phyloP scores from a whole-genome alignment of 92 coral and sea anemone genomes.

The Diadumene lineata region DNA sequence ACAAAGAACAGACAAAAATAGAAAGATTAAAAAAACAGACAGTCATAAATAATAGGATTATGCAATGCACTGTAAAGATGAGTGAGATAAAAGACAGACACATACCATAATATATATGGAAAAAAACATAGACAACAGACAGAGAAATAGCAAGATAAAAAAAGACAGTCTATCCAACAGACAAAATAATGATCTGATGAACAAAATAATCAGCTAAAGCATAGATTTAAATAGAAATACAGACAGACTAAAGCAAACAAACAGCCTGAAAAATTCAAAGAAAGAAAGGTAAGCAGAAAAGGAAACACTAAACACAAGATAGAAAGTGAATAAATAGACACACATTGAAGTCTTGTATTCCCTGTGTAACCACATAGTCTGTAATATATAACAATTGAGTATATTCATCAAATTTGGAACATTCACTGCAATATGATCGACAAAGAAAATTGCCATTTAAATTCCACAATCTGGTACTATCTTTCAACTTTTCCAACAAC shows the following conservation, averaged over 20 bases:
- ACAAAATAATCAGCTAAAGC: neutral
- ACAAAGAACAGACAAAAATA: too few relatives aligned
- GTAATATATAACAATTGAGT: too few relatives aligned
- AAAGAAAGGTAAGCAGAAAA: neutral
- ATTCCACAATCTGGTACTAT: too few relatives aligned
- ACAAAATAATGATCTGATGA: neutral
- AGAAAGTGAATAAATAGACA: neutral
- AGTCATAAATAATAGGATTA: too few relatives aligned
- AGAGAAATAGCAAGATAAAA: conserved; percentile 68
- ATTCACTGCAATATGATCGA: neutral
- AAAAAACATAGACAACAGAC: conserved; percentile 70
- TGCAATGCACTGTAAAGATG: too few relatives aligned
- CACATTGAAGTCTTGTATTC: neutral
- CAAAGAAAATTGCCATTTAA: too few relatives aligned
- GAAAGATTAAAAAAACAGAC: too few relatives aligned
- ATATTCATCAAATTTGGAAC: too few relatives aligned
- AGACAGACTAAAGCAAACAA: too few relatives aligned
- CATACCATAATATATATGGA: conserved; percentile 22
- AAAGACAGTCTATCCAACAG: conserved; percentile 1
- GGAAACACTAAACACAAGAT: neutral
- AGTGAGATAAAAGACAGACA: conserved; percentile 44
- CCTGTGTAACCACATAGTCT: neutral
- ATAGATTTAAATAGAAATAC: neutral
- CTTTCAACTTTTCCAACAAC: too few relatives aligned
- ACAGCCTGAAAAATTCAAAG: neutral